Base-by-base conservation (phyloP, 2,888 invertebrate species). In the Oscheius sp. region DNA sequence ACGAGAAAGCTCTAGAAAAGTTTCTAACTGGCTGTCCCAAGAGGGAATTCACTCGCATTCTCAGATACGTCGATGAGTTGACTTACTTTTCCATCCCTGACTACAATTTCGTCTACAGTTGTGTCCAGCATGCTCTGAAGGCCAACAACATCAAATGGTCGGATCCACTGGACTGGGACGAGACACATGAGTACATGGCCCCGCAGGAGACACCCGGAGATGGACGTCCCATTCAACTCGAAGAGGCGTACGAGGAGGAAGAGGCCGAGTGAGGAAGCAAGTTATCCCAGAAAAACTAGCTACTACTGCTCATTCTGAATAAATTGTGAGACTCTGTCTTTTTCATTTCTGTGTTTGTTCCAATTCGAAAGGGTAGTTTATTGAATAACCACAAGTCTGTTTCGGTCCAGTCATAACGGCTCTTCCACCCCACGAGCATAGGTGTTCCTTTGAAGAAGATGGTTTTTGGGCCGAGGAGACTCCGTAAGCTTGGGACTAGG, bases 151-250 rank as follows among this genome's bases (percentile, higher is more conserved):
- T 81, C 58, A 81, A 82, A 33, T 78, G 81, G n/a, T 60, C 58
- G 9, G 83, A 79, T 53, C 82, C 85, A 9, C 53, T 85, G 3
- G 85, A 85, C 57, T 85, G 84, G 84, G 85, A 85, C 62, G 77
- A 77, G 10, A 75, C 72, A 5, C 55, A 60, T 35, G 73, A 73
- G 2, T 85, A 83, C 68, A 58, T 50, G 10, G 84, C 82, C 1
- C 85, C 84, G 9, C 70, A 76, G 42, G 80, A 80, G 51, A 32
- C 47, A 13, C 82, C 82, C 0, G 82, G 82, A 5, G 79, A 80
- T 35, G 82, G 82, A 66, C 1, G 7, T 5, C 58, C 37, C 9
- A 70, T 70, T 2, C 21, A 21, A 37, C n/a, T 57, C 9, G 57
- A 2, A 2, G 55, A 55, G 42, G 42, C 42, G 53, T 13, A 32